These are phyloP conservation scores for Orthonevra nobilis DNA, from an alignment of 2,888 invertebrate species.

Conservation along the genomic window DNA sequence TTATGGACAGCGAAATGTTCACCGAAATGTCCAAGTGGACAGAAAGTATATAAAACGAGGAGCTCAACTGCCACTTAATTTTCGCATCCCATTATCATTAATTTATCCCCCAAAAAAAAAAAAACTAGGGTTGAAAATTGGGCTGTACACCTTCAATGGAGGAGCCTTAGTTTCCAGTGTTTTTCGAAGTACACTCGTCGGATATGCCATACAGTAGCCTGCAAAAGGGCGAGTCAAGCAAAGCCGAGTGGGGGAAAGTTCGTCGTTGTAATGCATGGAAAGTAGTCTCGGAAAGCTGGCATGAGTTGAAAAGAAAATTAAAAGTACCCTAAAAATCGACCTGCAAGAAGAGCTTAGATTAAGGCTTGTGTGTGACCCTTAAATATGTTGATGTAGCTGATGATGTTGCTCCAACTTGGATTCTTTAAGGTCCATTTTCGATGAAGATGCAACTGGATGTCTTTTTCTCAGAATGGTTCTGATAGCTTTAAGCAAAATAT, in stretches of 20 bases:
- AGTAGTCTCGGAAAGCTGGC: too few relatives aligned
- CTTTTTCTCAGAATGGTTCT: too few relatives aligned
- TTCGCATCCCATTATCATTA: conserved; percentile 71
- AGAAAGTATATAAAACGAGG: conserved; percentile 68
- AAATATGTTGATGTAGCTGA: too few relatives aligned
- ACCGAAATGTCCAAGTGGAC: conserved; percentile 65
- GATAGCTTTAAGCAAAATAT: too few relatives aligned
- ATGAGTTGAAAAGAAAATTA: too few relatives aligned
- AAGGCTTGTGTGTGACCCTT: too few relatives aligned
- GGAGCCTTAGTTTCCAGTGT: conserved; percentile 5
- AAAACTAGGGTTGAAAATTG: neutral
- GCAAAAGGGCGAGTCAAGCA: conserved; percentile 15
- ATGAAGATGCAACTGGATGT: too few relatives aligned
- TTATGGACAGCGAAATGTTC: conserved; percentile 61
- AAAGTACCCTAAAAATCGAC: too few relatives aligned
- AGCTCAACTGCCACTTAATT: conserved; percentile 71
- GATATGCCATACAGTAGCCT: conserved; percentile 46
- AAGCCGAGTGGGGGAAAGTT: conserved; percentile 36
- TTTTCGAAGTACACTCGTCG: neutral
- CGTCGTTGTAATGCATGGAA: conserved; percentile 30
- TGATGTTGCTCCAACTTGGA: too few relatives aligned
- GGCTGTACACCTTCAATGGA: conserved; percentile 24
- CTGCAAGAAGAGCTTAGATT: too few relatives aligned
- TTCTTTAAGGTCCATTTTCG: too few relatives aligned
- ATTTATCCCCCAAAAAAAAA: conserved; percentile 37